Evolutionary conservation across 2,113 vertebrate species (phyloP).

Genomic region (Indri indri): DNA sequence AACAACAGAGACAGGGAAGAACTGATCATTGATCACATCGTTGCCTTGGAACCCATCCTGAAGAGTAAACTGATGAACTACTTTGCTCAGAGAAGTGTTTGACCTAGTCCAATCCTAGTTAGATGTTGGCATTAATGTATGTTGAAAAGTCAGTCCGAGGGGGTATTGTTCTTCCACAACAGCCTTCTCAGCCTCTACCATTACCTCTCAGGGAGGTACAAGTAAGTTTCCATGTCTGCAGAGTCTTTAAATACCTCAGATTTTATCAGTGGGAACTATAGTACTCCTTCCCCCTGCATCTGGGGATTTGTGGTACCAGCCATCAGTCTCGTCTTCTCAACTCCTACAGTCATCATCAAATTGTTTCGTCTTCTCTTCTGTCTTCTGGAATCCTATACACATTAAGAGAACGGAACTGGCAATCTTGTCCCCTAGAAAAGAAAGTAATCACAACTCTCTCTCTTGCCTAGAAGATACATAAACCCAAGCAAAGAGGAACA

Average conservation of each 20-base stretch:
- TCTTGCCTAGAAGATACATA: slow-evolving; percentile 69
- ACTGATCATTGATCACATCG: neutral
- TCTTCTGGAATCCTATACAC: slow-evolving; percentile 55
- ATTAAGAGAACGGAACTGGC: slow-evolving; percentile 68
- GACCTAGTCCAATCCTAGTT: neutral
- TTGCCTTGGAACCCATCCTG: slow-evolving; percentile 18
- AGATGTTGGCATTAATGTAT: neutral
- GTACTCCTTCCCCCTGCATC: neutral
- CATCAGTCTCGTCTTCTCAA: neutral
- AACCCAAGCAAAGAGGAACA: slow-evolving; percentile 60
- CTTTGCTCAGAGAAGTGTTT: neutral
- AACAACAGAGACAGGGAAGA: neutral
- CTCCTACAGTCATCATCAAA: neutral
- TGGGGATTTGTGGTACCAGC: slow-evolving; percentile 23
- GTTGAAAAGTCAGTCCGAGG: neutral
- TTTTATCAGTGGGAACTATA: neutral
- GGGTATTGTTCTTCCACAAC: neutral
- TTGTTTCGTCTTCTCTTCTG: neutral
- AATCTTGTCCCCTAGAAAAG: slow-evolving; percentile 66
- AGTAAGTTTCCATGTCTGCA: neutral
- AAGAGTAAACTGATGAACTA: neutral
- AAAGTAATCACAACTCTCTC: slow-evolving; percentile 72
- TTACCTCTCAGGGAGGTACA: neutral
- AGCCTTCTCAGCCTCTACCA: neutral
- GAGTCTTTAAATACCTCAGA: slow-evolving; percentile 42